phyloP scores from a whole-genome alignment of 1,140 invertebrate genomes.

The Platyscapa corneri region DNA sequence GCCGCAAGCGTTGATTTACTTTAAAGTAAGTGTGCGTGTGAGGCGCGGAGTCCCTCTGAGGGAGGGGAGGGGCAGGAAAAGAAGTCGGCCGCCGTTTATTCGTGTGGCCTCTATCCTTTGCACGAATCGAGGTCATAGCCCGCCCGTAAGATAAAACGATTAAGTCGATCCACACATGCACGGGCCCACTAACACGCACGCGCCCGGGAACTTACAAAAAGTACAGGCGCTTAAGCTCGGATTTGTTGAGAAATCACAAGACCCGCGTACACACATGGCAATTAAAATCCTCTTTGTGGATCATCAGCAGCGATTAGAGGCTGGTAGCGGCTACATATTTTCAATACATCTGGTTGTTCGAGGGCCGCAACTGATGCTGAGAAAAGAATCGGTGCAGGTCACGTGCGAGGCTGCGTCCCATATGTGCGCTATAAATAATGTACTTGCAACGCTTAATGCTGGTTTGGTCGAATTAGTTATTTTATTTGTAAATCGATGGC shows the following conservation, averaged over 20 bases:
- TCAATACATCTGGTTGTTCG: neutral
- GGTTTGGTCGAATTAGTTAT: too few species aligned
- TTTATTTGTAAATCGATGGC: neutral
- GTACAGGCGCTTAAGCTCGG: neutral
- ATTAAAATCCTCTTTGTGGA: conserved; percentile 18
- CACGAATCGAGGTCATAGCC: neutral
- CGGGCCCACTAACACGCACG: neutral
- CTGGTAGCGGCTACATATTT: neutral
- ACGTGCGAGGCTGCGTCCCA: too few species aligned
- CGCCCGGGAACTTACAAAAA: too few species aligned
- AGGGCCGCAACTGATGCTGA: neutral
- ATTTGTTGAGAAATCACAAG: neutral
- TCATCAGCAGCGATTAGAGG: conserved; percentile 12
- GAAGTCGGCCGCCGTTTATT: neutral
- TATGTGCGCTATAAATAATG: too few species aligned
- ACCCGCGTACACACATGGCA: neutral
- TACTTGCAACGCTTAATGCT: too few species aligned
- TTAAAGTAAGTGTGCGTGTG: neutral
- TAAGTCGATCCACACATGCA: neutral
- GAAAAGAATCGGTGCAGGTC: neutral
- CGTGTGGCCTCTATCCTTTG: too few species aligned
- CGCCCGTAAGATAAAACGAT: conserved; percentile 21
- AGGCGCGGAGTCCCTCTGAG: too few species aligned
- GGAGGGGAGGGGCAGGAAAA: neutral
- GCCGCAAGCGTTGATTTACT: conserved; percentile 12